Conservation (phyloP, 2,113 vertebrate genomes). For the Phalacrocorax aristotelis region DNA sequence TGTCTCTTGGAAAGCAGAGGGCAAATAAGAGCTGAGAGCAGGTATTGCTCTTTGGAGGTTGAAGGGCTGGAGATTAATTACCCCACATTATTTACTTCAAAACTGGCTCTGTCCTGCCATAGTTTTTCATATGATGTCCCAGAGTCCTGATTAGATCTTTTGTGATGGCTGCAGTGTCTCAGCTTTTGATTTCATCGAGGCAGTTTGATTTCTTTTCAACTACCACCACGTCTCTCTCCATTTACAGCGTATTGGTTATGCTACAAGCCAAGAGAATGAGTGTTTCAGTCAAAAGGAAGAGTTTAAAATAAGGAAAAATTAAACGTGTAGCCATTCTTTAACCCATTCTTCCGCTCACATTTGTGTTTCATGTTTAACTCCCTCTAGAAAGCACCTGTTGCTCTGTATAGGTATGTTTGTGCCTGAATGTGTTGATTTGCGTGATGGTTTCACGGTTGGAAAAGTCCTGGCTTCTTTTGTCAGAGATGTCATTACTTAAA, state of each 20-base stretch:
- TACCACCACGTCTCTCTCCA: not conserved
- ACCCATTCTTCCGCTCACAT: not conserved
- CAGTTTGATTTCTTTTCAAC: not conserved
- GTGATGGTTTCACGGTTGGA: not conserved
- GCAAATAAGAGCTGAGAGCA: not conserved
- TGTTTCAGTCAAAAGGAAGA: not conserved
- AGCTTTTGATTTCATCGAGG: not conserved
- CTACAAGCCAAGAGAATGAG: not conserved
- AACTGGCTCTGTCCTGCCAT: not conserved
- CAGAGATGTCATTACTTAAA: not conserved
- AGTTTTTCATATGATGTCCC: not conserved
- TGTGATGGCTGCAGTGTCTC: not conserved
- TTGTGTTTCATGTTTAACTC: not conserved
- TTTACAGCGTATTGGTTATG: not conserved
- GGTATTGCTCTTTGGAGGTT: not conserved
- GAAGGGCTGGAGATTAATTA: not conserved
- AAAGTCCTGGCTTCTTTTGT: not conserved
- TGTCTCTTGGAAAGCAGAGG: not conserved
- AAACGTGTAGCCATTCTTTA: not conserved
- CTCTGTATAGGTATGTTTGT: not conserved
- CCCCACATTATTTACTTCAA: not conserved
- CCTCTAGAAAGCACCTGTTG: not conserved
- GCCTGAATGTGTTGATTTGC: not conserved
- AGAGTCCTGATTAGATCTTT: not conserved
- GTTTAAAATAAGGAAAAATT: not conserved